These are phyloP conservation scores for Archaeoteleia sp. DNA, from an alignment of 2,888 invertebrate species.

Conservation along the genomic window DNA sequence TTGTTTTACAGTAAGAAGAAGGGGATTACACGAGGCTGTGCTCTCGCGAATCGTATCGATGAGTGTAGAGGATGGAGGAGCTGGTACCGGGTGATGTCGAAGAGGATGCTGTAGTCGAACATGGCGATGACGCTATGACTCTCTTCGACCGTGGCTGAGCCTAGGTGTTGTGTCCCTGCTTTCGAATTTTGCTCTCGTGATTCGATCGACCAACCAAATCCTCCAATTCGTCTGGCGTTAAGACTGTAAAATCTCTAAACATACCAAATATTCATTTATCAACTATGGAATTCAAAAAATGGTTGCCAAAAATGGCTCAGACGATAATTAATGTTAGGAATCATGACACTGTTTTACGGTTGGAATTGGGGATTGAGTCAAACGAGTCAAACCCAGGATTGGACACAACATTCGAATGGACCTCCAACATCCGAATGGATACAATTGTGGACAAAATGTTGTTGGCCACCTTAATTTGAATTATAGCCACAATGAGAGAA, in stretches of 20 bases:
- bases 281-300: no score
- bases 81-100: slow-evolving; percentile 70
- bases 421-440: no score
- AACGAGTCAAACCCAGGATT: no score
- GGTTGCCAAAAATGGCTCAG: no score
- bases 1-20: no score
- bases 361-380: no score
- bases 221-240: slow-evolving; percentile 79
- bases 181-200: slow-evolving; percentile 76
- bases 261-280: neutral
- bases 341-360: no score
- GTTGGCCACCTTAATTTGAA: no score
- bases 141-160: slow-evolving; percentile 69
- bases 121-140: slow-evolving; percentile 65
- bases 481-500: no score
- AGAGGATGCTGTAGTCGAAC: slow-evolving; percentile 68
- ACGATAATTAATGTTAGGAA: no score
- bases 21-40: slow-evolving; percentile 68
- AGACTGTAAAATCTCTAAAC: slow-evolving; percentile 73
- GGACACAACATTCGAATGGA: no score
- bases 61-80: slow-evolving; percentile 71
- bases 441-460: no score
- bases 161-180: slow-evolving; percentile 71
- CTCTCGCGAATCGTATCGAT: slow-evolving; percentile 70
- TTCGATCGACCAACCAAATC: slow-evolving; percentile 77